Percentiles rank a stretch among this genome's conserved stretches.
These are phyloP conservation scores for Muntiacus reevesi DNA, from an alignment of 2,113 vertebrate species.

Conservation along the genomic window DNA sequence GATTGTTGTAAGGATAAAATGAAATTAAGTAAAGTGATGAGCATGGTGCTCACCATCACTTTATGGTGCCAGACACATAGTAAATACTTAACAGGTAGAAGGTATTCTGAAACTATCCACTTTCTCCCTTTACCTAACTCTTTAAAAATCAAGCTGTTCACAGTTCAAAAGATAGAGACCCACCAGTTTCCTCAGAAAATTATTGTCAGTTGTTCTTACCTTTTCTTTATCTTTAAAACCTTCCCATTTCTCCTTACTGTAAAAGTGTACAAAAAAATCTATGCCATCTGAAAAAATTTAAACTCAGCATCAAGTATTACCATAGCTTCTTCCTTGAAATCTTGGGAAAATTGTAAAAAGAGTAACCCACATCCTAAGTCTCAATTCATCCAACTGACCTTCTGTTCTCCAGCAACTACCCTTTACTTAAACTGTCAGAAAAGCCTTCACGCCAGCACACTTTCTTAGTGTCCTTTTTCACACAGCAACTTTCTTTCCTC, in stretches of 20 bases:
- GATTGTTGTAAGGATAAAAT: background rate
- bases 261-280: background rate
- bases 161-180: background rate
- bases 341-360: background rate
- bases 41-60: background rate
- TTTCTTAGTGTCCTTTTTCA: background rate
- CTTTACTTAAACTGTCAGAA: background rate
- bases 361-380: background rate
- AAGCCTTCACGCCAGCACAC: background rate
- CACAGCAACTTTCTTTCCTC: background rate
- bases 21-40: background rate
- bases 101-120: background rate
- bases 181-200: background rate
- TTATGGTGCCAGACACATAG: background rate
- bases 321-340: background rate
- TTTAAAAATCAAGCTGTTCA: background rate
- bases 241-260: background rate
- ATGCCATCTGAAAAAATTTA: background rate
- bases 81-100: constrained; percentile 13
- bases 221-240: constrained; percentile 11
- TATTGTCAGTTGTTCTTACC: background rate
- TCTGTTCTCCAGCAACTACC: background rate
- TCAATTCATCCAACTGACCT: background rate
- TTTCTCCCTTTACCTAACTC: background rate
- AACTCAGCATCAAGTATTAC: background rate